These are phyloP conservation scores for Urocolius indicus DNA, from an alignment of 2,113 vertebrate genomes.

Conservation along the genomic window DNA sequence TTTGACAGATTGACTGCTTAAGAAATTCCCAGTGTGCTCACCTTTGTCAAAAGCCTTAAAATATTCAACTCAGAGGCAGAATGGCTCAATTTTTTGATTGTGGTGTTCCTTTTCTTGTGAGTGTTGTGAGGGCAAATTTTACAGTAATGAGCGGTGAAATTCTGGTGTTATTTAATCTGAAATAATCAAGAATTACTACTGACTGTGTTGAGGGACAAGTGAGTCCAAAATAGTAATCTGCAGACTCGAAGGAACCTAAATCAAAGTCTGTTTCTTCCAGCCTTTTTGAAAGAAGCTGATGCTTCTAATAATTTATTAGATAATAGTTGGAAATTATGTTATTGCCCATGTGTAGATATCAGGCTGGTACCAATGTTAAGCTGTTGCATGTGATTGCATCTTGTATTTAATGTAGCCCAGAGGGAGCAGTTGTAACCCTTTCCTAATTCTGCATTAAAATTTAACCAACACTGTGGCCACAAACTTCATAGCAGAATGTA, in stretches of 20 bases:
- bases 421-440: neutral
- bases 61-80: neutral
- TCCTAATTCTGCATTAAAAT: neutral
- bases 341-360: neutral
- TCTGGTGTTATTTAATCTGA: neutral
- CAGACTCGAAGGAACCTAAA: neutral
- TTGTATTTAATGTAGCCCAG: neutral
- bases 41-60: neutral
- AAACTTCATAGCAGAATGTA: neutral
- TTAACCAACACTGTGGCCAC: neutral
- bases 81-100: neutral
- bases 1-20: neutral
- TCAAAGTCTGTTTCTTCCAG: neutral
- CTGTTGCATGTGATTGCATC: neutral
- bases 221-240: neutral
- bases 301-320: neutral
- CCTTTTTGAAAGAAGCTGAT: neutral
- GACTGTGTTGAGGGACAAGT: neutral
- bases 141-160: neutral
- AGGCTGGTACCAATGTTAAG: neutral
- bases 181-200: neutral
- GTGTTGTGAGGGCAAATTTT: neutral
- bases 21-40: neutral
- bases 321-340: neutral
- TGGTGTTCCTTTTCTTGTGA: neutral